A percentile compares a stretch with the other conserved stretches of the same genome.
Conservation (phyloP, 2,888 invertebrate species). For the Polydrusus pterygomalis region DNA sequence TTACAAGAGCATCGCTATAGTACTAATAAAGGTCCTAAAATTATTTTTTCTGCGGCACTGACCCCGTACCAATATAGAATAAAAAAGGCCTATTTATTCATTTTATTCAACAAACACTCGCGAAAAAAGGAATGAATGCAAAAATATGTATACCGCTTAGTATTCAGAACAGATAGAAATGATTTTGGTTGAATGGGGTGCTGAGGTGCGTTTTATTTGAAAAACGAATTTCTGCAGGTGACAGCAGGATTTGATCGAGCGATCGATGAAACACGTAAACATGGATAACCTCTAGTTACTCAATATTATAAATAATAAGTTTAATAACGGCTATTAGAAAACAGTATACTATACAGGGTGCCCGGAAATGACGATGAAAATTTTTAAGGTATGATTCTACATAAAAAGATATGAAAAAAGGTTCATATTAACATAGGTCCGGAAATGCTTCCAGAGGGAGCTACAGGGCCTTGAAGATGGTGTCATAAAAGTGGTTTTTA, state of each 20-base stretch:
- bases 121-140: slow-evolving; percentile 38
- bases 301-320: not conserved
- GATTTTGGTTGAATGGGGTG: slow-evolving; percentile 47
- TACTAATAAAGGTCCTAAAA: no score
- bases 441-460: no score
- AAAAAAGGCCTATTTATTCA: slow-evolving; percentile 38
- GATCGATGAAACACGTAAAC: slow-evolving; percentile 37
- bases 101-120: slow-evolving; percentile 20
- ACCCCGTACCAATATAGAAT: slow-evolving; percentile 7
- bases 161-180: slow-evolving; percentile 49
- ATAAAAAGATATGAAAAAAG: no score
- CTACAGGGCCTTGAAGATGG: no score
- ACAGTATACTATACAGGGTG: no score
- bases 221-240: slow-evolving; percentile 49
- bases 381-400: no score
- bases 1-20: no score
- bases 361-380: no score
- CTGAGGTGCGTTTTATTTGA: slow-evolving; percentile 44
- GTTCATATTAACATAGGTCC: no score
- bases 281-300: slow-evolving; percentile 12
- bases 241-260: slow-evolving; percentile 41
- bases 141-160: slow-evolving; percentile 42
- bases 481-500: no score
- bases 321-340: not conserved
- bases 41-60: not conserved